phyloP scores from a whole-genome alignment of 1,140 invertebrate species.

The Andrena cerasifolii region DNA sequence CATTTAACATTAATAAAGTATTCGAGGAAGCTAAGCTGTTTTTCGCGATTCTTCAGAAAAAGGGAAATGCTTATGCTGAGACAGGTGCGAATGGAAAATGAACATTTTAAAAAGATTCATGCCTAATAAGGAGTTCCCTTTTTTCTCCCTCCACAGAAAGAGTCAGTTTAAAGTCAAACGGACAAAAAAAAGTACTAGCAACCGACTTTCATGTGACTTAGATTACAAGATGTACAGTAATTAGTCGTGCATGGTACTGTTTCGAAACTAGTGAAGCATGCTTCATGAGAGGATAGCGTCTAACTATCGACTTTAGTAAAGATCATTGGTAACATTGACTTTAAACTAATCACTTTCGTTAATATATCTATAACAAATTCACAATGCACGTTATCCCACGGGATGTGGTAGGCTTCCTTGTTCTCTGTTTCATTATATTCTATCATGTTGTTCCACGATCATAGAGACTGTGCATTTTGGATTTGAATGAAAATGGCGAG shows the following conservation, averaged over 20 bases:
- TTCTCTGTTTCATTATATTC: background rate
- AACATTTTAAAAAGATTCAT: slow-evolving; percentile 3
- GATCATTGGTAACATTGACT: slow-evolving; percentile 59
- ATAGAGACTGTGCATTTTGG: slow-evolving; percentile 40
- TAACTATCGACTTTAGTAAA: slow-evolving; percentile 1
- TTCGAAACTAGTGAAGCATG: slow-evolving; percentile 59
- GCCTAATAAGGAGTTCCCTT: background rate
- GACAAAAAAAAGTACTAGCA: background rate
- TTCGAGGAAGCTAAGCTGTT: slow-evolving; percentile 17
- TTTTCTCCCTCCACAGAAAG: background rate
- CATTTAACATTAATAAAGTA: background rate
- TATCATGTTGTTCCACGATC: background rate
- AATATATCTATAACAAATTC: slow-evolving; percentile 39
- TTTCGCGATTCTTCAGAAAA: background rate
- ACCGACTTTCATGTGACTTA: background rate
- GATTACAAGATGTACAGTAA: slow-evolving; percentile 15
- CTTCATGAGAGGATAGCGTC: slow-evolving; percentile 40
- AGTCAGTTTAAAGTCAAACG: slow-evolving; percentile 70
- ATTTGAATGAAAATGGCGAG: slow-evolving; percentile 59
- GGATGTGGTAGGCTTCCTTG: background rate
- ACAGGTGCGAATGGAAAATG: background rate
- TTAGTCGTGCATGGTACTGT: slow-evolving; percentile 61
- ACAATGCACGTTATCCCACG: slow-evolving; percentile 22
- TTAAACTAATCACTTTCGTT: slow-evolving; percentile 67
- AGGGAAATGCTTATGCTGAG: slow-evolving; percentile 8